Evolutionary conservation across 2,888 invertebrate genomes (phyloP).

Genomic region (Orthosia gracilis): DNA sequence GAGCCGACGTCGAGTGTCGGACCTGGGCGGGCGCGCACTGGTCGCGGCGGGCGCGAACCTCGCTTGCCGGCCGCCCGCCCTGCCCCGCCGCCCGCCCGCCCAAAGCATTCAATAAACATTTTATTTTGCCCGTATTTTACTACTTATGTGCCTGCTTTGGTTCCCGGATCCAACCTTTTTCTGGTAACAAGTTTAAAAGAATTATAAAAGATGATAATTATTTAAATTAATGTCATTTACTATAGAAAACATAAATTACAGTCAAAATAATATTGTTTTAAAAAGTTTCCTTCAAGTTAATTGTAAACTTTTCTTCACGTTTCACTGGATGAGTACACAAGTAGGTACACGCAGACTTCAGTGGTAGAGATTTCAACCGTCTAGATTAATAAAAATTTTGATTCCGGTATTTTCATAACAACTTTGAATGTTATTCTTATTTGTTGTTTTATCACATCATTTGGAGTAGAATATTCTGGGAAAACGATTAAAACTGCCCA

Average conservation of each 20-base stretch:
- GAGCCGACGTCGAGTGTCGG: conserved; percentile 92
- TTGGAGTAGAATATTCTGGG: conserved; percentile 58
- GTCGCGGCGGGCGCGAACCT: conserved; percentile 75
- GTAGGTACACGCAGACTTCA: not conserved
- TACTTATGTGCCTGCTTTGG: conserved; percentile 69
- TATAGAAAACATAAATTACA: not conserved
- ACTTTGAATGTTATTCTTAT: conserved; percentile 9
- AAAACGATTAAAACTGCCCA: conserved; percentile 55
- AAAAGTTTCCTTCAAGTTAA: not conserved
- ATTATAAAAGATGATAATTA: not conserved
- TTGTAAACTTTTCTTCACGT: conserved; percentile 8
- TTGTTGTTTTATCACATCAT: conserved; percentile 33
- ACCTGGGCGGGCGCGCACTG: conserved; percentile 90
- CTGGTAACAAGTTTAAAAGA: conserved; percentile 23
- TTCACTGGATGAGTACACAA: not conserved
- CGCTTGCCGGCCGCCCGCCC: conserved; percentile 72
- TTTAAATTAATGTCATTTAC: not conserved
- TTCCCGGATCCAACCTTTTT: conserved; percentile 68
- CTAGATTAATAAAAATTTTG: not conserved
- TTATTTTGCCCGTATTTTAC: conserved; percentile 77
- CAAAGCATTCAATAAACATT: conserved; percentile 80
- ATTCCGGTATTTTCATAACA: conserved; percentile 33
- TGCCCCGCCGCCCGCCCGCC: conserved; percentile 76
- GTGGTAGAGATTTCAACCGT: not conserved
- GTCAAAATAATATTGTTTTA: not conserved